Conservation (phyloP, 2,888 invertebrate species). For the Alviniconcha strummeri region DNA sequence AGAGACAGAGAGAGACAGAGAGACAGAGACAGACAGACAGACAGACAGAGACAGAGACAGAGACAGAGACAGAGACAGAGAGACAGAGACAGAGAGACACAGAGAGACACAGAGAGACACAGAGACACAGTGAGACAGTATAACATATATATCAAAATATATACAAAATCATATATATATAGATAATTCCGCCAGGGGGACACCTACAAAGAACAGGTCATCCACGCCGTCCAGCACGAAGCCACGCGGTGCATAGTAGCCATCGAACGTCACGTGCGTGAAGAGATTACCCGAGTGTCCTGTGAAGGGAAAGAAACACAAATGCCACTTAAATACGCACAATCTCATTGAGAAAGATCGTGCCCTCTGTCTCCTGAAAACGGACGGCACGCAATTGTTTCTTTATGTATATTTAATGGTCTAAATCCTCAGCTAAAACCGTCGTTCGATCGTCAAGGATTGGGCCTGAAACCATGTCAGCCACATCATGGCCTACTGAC, state of each 20-base stretch:
- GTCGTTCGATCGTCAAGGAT: too few relatives aligned
- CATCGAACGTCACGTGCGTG: conserved; percentile 81
- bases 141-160: too few relatives aligned
- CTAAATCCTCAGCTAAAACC: too few relatives aligned
- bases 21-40: not conserved
- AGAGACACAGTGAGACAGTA: not conserved
- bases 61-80: not conserved
- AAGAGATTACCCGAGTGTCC: conserved; percentile 78
- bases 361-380: too few relatives aligned
- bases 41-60: not conserved
- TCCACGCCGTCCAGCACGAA: conserved; percentile 94
- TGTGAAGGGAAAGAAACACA: conserved; percentile 35
- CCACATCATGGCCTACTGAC: too few relatives aligned
- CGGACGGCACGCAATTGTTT: not conserved
- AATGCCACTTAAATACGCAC: not conserved
- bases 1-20: not conserved
- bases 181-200: not conserved
- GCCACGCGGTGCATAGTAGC: conserved; percentile 80
- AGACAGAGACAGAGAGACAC: conserved; percentile 2
- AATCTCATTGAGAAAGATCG: too few relatives aligned
- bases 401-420: too few relatives aligned
- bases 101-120: not conserved
- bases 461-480: too few relatives aligned
- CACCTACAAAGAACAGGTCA: conserved; percentile 78
- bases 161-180: too few relatives aligned